phyloP scores from a whole-genome alignment of 2,888 invertebrate genomes.

The Drosophila atripex region DNA sequence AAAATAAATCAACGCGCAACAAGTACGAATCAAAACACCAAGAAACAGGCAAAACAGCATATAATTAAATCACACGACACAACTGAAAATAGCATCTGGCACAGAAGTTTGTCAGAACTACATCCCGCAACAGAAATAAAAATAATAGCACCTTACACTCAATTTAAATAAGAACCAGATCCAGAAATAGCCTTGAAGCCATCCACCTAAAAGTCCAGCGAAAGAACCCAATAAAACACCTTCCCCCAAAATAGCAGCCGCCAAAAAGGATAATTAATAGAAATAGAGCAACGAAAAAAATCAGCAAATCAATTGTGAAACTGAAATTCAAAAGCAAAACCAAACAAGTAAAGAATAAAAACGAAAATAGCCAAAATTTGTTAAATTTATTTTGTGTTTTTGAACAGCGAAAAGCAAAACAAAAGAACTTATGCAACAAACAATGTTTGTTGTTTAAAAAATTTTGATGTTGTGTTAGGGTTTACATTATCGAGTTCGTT shows the following conservation, averaged over 20 bases:
- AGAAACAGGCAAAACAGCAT: constrained; percentile 16
- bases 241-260: constrained; percentile 26
- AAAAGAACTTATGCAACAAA: constrained; percentile 21
- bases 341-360: constrained; percentile 51
- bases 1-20: constrained; percentile 38
- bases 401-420: constrained; percentile 34
- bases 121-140: constrained; percentile 17
- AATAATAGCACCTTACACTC: constrained; percentile 21
- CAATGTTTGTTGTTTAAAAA: constrained; percentile 52
- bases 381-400: constrained; percentile 70
- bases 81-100: constrained; percentile 43
- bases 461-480: constrained; percentile 69
- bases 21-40: constrained; percentile 35
- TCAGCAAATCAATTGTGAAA: constrained; percentile 44
- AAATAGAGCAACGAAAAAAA: constrained; percentile 55
- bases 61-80: constrained; percentile 19
- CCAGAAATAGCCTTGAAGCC: constrained; percentile 33
- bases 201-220: constrained; percentile 9
- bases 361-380: constrained; percentile 79
- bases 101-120: constrained; percentile 17
- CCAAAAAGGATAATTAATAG: constrained; percentile 32
- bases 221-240: constrained; percentile 25
- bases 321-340: constrained; percentile 67
- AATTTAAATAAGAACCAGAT: constrained; percentile 24
- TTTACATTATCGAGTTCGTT: constrained; percentile 71